Conservation (phyloP, 2,888 invertebrate genomes). For the Callinectes sapidus region DNA sequence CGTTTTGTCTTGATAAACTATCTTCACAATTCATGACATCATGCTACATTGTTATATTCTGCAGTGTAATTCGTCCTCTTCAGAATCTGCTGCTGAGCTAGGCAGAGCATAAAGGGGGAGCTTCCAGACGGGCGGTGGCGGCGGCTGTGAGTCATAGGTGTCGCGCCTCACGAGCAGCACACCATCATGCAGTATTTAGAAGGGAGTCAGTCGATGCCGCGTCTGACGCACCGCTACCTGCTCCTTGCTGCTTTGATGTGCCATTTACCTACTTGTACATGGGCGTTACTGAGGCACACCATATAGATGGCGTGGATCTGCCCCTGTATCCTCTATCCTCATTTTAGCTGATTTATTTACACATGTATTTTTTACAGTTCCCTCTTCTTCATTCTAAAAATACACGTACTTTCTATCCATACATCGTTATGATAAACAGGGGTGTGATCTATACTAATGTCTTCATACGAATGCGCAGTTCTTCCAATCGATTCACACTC, state of each 20-base stretch:
- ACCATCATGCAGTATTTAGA: background rate
- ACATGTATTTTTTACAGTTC: too few species aligned
- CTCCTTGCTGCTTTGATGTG: background rate
- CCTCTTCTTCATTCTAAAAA: too few species aligned
- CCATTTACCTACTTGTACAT: background rate
- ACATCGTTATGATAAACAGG: background rate
- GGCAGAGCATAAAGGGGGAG: conserved; percentile 14
- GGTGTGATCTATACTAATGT: background rate
- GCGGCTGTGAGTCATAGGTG: background rate
- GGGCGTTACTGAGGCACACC: too few species aligned
- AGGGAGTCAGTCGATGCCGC: background rate
- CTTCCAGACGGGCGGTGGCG: conserved; percentile 23
- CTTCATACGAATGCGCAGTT: background rate
- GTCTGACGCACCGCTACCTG: background rate
- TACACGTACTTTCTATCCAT: too few species aligned
- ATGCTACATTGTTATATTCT: too few species aligned
- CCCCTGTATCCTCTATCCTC: too few species aligned
- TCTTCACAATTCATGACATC: background rate
- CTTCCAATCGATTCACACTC: background rate
- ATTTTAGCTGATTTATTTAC: too few species aligned
- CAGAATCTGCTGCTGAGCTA: background rate
- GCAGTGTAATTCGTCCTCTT: background rate
- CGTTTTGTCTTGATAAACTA: background rate
- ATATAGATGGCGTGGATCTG: too few species aligned
- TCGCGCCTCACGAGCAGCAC: conserved; percentile 7